phyloP scores from a whole-genome alignment of 2,797 vertebrate genomes.

The Melanotaenia parkinsoni region DNA sequence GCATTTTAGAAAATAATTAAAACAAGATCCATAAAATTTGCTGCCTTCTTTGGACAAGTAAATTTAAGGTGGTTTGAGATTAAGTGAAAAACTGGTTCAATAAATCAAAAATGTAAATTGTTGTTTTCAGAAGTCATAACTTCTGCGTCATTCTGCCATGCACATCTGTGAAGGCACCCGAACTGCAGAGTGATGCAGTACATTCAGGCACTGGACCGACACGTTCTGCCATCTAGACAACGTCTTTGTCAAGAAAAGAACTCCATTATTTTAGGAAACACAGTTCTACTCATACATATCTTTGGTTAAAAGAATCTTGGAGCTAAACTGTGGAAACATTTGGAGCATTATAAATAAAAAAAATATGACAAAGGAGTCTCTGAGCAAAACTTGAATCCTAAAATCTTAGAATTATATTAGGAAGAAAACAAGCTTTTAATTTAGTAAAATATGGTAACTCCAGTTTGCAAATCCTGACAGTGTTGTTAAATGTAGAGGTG shows the following conservation, averaged over 20 bases:
- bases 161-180: background rate
- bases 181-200: background rate
- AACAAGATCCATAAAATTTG: too few species aligned
- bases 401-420: background rate
- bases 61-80: background rate
- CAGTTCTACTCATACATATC: background rate
- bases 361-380: background rate
- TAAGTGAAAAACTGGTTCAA: background rate
- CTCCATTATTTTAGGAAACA: background rate
- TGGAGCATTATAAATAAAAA: too few species aligned
- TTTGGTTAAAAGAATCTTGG: background rate
- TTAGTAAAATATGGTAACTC: too few species aligned
- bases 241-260: background rate
- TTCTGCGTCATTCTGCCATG: background rate
- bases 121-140: background rate
- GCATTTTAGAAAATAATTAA: too few species aligned
- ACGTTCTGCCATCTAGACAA: background rate
- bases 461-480: background rate
- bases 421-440: background rate
- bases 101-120: background rate
- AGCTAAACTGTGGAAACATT: background rate
- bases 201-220: background rate
- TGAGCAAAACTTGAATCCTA: background rate
- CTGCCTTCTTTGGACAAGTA: too few species aligned
- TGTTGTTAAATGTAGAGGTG: too few species aligned